A percentile compares a stretch with the other conserved stretches of the same genome.
Evolutionary conservation across 1,140 invertebrate genomes (phyloP).

Genomic region (Zaprionus davidi): DNA sequence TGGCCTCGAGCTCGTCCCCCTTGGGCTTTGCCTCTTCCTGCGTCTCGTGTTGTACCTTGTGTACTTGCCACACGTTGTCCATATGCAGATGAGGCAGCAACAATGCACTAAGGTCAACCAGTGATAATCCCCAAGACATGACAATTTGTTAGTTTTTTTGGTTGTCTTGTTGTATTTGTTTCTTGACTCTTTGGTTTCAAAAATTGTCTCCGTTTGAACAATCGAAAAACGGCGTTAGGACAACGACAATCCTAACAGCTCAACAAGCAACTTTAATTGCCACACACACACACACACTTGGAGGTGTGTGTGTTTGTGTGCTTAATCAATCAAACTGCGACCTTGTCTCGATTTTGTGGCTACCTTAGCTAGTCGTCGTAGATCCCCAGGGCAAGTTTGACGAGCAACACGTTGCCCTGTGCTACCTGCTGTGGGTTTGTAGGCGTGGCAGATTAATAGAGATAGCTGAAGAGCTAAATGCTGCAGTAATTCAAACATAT

Average conservation of each 20-base stretch:
- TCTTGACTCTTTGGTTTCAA: slow-evolving; percentile 32
- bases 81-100: slow-evolving; percentile 66
- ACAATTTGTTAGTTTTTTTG: too few relatives aligned
- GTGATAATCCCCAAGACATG: slow-evolving; percentile 48
- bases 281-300: slow-evolving; percentile 5
- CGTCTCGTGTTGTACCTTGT: too few relatives aligned
- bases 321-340: slow-evolving; percentile 71
- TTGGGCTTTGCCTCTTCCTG: too few relatives aligned
- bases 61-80: not conserved
- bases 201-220: slow-evolving; percentile 37
- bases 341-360: slow-evolving; percentile 35
- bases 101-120: slow-evolving; percentile 58
- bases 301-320: slow-evolving; percentile 42
- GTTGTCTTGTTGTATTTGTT: too few relatives aligned
- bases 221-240: slow-evolving; percentile 22
- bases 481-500: too few relatives aligned
- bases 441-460: too few relatives aligned
- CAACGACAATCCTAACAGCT: slow-evolving; percentile 3
- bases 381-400: slow-evolving; percentile 35
- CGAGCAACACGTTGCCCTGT: slow-evolving; percentile 39
- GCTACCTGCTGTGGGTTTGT: too few relatives aligned
- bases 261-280: slow-evolving; percentile 47
- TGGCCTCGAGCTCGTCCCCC: too few relatives aligned
- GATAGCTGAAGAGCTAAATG: too few relatives aligned
- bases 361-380: slow-evolving; percentile 15